Evolutionary conservation across 2,888 invertebrate genomes (phyloP).

Genomic region (Ophion obscuratus): DNA sequence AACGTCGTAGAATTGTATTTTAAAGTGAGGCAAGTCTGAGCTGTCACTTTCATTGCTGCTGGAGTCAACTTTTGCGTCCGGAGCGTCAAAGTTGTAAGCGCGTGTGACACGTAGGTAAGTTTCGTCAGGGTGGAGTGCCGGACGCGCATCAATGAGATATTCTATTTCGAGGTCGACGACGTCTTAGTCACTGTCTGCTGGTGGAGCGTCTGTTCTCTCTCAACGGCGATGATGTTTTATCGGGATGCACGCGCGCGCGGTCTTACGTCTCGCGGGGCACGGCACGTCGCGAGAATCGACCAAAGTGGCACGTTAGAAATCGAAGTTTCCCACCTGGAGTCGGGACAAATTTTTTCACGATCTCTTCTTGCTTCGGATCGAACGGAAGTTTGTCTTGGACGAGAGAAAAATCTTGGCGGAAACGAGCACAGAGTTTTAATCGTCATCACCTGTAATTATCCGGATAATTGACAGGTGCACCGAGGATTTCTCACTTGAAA

Average conservation of each 20-base stretch:
- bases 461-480: background rate
- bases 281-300: background rate
- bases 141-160: conserved; percentile 66
- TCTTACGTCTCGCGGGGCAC: conserved; percentile 27
- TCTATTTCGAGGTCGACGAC: conserved; percentile 66
- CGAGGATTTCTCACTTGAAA: background rate
- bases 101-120: conserved; percentile 32
- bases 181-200: conserved; percentile 43
- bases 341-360: background rate
- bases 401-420: background rate
- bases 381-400: background rate
- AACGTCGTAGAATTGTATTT: background rate
- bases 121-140: conserved; percentile 49
- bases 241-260: conserved; percentile 33
- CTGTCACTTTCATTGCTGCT: conserved; percentile 52
- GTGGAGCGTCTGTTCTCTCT: conserved; percentile 35
- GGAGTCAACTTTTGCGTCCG: conserved; percentile 38
- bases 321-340: background rate
- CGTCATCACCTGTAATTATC: background rate
- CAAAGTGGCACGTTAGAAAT: conserved; percentile 46
- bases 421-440: background rate
- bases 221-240: conserved; percentile 10
- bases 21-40: conserved; percentile 3
- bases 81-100: conserved; percentile 32
- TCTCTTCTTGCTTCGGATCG: background rate